A percentile compares a stretch with the other conserved stretches of the same genome.
Evolutionary conservation across 2,797 vertebrate species (phyloP).

Genomic region (Crenichthys baileyi): DNA sequence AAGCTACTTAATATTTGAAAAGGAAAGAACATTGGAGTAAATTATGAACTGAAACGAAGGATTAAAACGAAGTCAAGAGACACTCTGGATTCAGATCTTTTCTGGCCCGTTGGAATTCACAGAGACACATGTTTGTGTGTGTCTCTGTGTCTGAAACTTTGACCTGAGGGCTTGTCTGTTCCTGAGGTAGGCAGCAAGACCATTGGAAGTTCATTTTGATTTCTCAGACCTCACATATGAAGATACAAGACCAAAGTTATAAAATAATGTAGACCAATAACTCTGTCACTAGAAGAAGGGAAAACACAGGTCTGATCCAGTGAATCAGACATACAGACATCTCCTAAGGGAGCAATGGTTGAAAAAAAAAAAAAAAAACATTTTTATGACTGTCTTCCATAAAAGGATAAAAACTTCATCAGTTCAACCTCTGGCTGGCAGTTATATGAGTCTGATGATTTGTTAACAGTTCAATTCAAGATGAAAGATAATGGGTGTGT

Average conservation of each 20-base stretch:
- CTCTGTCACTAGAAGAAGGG: slow-evolving; percentile 8
- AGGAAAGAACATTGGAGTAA: slow-evolving; percentile 20
- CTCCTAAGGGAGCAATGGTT: slow-evolving; percentile 22
- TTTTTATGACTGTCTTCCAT: slow-evolving; percentile 43
- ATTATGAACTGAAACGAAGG: slow-evolving; percentile 9
- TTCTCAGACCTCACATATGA: slow-evolving; percentile 24
- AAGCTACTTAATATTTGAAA: slow-evolving; percentile 19
- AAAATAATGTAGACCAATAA: slow-evolving; percentile 4
- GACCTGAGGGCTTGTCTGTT: slow-evolving; percentile 49
- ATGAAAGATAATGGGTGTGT: slow-evolving; percentile 48
- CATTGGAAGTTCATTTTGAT: slow-evolving; percentile 40
- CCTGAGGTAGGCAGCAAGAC: slow-evolving; percentile 30
- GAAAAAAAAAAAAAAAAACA: slow-evolving; percentile 19
- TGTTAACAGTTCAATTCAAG: slow-evolving; percentile 63
- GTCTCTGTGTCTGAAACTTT: slow-evolving; percentile 53
- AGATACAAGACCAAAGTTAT: slow-evolving; percentile 29
- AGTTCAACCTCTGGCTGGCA: slow-evolving; percentile 29
- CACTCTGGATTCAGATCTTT: slow-evolving; percentile 30
- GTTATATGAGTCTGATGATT: slow-evolving; percentile 51
- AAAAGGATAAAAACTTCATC: slow-evolving; percentile 40
- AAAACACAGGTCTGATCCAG: slow-evolving; percentile 11
- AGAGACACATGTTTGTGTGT: slow-evolving; percentile 44
- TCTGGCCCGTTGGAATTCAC: slow-evolving; percentile 33
- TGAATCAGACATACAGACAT: slow-evolving; percentile 30
- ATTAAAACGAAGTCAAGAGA: slow-evolving; percentile 26